Evolutionary conservation across 1,140 invertebrate genomes (phyloP).

Genomic region (Ylistrum balloti): DNA sequence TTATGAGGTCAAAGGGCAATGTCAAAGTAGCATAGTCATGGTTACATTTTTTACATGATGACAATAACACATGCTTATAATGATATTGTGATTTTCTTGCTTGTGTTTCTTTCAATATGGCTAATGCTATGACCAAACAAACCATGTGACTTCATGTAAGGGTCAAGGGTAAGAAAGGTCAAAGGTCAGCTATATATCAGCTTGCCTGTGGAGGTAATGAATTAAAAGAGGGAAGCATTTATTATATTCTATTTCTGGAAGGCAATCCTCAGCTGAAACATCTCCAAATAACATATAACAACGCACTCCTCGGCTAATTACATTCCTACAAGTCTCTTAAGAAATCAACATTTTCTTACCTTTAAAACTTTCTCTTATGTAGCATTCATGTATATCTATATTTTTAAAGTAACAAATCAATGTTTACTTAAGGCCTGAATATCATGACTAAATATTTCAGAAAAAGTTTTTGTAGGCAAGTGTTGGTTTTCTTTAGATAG

Average conservation of each 20-base stretch:
- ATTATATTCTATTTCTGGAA: background rate
- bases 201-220: background rate
- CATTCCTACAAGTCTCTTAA: background rate
- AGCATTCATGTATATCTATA: too few species aligned
- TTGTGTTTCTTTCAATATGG: too few species aligned
- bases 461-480: too few species aligned
- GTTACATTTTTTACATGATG: too few species aligned
- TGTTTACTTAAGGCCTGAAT: too few species aligned
- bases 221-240: background rate
- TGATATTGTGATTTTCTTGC: too few species aligned
- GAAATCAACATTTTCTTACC: background rate
- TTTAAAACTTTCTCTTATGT: too few species aligned
- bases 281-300: too few species aligned
- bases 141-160: background rate
- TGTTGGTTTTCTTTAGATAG: too few species aligned
- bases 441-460: too few species aligned
- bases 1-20: background rate
- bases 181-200: background rate
- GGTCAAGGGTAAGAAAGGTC: conserved; percentile 4
- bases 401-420: too few species aligned
- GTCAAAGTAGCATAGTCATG: background rate
- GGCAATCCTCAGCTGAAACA: background rate
- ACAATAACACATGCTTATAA: too few species aligned
- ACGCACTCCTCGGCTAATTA: background rate
- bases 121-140: background rate